Evolutionary conservation across 2,113 vertebrate species (phyloP).

Genomic region (Circaetus gallicus): DNA sequence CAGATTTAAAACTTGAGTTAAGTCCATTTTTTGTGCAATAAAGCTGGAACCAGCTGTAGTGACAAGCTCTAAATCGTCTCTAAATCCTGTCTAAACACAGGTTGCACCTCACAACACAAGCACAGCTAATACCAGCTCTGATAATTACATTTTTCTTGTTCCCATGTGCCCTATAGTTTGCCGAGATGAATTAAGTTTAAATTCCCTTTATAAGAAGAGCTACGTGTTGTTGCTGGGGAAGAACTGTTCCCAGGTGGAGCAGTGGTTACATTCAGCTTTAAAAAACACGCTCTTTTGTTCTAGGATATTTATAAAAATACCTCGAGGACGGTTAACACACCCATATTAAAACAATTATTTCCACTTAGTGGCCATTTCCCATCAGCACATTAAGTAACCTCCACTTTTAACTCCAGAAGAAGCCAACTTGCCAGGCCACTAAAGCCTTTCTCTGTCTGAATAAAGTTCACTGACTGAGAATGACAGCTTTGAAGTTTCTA

Average conservation of each 20-base stretch:
- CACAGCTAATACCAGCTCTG: background rate
- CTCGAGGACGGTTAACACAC: constrained; percentile 3
- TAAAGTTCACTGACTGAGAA: background rate
- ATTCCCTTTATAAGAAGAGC: background rate
- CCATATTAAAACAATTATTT: constrained; percentile 36
- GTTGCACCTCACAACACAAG: background rate
- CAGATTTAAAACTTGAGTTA: background rate
- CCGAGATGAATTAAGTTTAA: background rate
- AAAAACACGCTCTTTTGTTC: background rate
- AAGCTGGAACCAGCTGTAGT: constrained; percentile 5
- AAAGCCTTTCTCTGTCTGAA: background rate
- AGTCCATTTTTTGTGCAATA: background rate
- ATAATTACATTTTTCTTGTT: constrained; percentile 9
- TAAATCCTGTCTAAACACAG: constrained; percentile 46
- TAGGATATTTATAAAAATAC: constrained; percentile 2
- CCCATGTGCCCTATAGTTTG: background rate
- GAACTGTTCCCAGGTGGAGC: constrained; percentile 29
- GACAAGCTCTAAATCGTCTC: constrained; percentile 4
- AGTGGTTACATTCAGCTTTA: background rate
- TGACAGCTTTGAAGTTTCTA: background rate
- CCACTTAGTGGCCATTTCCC: constrained; percentile 30
- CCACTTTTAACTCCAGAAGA: background rate
- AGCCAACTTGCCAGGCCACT: background rate
- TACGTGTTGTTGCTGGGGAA: background rate
- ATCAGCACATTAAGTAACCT: background rate